phyloP scores from a whole-genome alignment of 2,113 vertebrate genomes.

The Patagioenas fasciata region DNA sequence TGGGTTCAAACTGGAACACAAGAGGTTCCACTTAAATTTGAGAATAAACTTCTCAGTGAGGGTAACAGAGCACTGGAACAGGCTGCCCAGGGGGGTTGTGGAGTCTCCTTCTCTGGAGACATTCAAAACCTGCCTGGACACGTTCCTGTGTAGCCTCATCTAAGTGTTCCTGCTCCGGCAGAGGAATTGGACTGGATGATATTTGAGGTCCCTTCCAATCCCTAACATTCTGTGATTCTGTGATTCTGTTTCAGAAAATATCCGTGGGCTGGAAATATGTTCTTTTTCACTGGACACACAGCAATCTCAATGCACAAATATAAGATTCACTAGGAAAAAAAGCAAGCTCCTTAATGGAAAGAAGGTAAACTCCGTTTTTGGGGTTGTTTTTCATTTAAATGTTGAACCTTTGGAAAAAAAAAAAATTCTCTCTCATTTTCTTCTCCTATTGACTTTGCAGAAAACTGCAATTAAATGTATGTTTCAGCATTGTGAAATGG shows the following conservation, averaged over 20 bases:
- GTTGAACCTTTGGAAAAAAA: neutral
- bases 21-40: too few species aligned
- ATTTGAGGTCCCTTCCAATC: too few species aligned
- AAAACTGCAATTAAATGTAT: neutral
- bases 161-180: too few species aligned
- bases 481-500: neutral
- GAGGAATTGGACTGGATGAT: too few species aligned
- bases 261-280: conserved; percentile 84
- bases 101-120: too few species aligned
- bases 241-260: conserved; percentile 74
- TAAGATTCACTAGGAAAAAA: conserved; percentile 70
- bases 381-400: neutral
- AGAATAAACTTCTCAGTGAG: too few species aligned
- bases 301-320: conserved; percentile 65
- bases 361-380: conserved; percentile 51
- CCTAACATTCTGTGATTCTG: too few species aligned
- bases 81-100: too few species aligned
- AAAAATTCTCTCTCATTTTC: neutral
- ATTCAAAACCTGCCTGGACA: too few species aligned
- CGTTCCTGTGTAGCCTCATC: too few species aligned
- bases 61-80: too few species aligned
- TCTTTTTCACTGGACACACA: conserved; percentile 71
- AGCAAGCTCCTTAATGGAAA: conserved; percentile 22
- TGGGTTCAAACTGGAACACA: too few species aligned
- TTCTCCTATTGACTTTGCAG: neutral